Evolutionary conservation across 2,113 vertebrate genomes (phyloP), one percentile per base, ranked within the genome.

Genomic region (Marmota flaviventris): DNA sequence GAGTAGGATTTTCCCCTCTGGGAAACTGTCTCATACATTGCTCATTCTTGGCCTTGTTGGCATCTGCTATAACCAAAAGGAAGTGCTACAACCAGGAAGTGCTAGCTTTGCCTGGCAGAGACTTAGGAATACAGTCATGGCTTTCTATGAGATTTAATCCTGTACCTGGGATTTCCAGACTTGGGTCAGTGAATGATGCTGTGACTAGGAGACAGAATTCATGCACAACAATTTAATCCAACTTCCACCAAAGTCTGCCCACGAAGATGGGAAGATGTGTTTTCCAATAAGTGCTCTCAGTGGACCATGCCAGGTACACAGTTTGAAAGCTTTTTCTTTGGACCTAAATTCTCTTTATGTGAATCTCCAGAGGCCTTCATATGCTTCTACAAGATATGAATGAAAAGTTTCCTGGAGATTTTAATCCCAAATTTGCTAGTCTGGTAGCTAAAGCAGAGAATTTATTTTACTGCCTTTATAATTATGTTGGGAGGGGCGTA

Each of bases 1-100:
- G 75, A 76, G 76, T 90, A 92, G 89, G 82, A 92, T 94, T 89
- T 95, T 96, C 76, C 89, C 61, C 45, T 94, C 58, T 84, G 85
- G 85, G 85, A 83, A 96, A 89, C 48, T 86, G 85, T 91, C 86
- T 94, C 72, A 32, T 27, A 27, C 11, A 7, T 84, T 85, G 73
- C 94, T 94, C 29, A 67, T 42, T 58, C 51, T 91, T 96, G 70
- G 86, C 56, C n/a, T 97, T 91, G n/a, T 16, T 85, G 48, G 67
- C 86, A 16, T 94, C 18, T 81, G 58, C 34, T 39, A n/a, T 89
- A 81, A 91, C 79, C 72, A 81, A 93, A 65, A 93, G 86, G 84
- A 93, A 96, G 65, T 5, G 4, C 18, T 65, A 87, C 39, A 42
- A 42, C 39, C 70, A 93, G 86, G 84, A 93, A 95, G 65, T 5